Base-by-base conservation (phyloP, 2,797 vertebrate species). In the Chrysocyon brachyurus region DNA sequence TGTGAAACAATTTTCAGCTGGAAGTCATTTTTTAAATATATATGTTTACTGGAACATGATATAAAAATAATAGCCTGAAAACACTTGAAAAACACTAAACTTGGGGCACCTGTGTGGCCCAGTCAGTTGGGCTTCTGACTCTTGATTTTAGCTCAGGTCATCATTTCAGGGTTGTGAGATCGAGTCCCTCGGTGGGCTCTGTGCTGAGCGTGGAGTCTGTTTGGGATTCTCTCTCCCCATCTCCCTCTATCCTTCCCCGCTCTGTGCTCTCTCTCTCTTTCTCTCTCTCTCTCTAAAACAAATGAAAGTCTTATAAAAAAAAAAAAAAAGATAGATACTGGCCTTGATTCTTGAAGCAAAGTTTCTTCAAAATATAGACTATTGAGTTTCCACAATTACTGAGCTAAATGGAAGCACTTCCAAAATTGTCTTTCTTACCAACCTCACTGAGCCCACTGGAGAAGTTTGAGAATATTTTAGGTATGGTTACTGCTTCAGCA, bases 21-120 rank as follows among this genome's bases (percentile, higher is more conserved):
- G 40, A 83, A 68, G 72, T 89, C 56, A 87, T 81, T 84, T 78
- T 95, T 79, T 54, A 83, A 94, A n/a, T 92, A 36, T 49, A 46
- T 21, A 63, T 24, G 5, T 78, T 96, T 82, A 46, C 19, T 70
- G 8, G 28, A 93, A 64, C 49, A 68, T 6, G 4, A 56, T 85
- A 2, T 59, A 26, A 94, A 95, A 89, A 61, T 63, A 59, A 46
- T 6, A 68, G 59, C 52, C 91, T 89, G 75, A 89, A 91, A 89
- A 66, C 19, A 54, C 22, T 92, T 36, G 93, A 85, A 73, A 88
- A 96, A 61, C 59, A 63, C 22, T 12, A 6, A 31, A 4, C 61
- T 93, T 95, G 59, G 63, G 8, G 11, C 0, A 4, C 66, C 66
- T 21, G 17, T 17, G 66, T 68, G 33, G 17, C 17, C 31, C 17